Evolutionary conservation across 2,113 vertebrate genomes (phyloP), one percentile per base, ranked within the genome.

Genomic region (Blennius ocellaris): DNA sequence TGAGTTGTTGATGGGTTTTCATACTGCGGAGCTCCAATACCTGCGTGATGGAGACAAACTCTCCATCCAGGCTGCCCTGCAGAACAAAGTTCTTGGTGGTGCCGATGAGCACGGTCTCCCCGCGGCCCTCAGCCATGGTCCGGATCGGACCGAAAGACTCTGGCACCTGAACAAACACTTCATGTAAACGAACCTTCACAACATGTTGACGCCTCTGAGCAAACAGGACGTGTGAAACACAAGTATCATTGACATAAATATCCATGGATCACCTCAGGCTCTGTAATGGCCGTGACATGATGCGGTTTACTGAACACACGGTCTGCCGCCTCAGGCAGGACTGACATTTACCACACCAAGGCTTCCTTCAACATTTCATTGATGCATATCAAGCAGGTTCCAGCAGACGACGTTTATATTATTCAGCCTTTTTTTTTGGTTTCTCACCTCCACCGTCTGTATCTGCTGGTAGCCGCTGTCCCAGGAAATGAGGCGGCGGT

Each of bases 81-180:
- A 99, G 88, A 44, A 99, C 95, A 0, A 95, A 97, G 86, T 99
- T 97, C 89, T 96, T 95, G 3, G 97, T 99, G 6, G 97, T 99
- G 62, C 98, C 98, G 52, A 99, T 97, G 69, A 99, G 92, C 58
- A 99, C 94, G 8, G 93, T 88, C 0, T 97, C 95, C 1, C 97
- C 97, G 83, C 96, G 94, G 50, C 97, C 96, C 71, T 99, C 97
- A 5, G 98, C 95, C 62, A 99, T 94, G 10, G 98, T 99, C 77
- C 98, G 93, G 77, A 99, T 94, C 0, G 97, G 98, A 10, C 98
- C 98, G 77, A 95, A 99, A 69, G 95, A 85, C 71, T 99, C 98
- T 7, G 96, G 97, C 81, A 99, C 97, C 98, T 99, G 87, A 16
- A 12, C 11, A 65, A 65, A 51, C 7, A 40, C 54, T 5, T 30